Percentiles rank a stretch among this genome's conserved stretches.
Evolutionary conservation across 2,797 vertebrate species (phyloP).

Genomic region (Artibeus jamaicensis): DNA sequence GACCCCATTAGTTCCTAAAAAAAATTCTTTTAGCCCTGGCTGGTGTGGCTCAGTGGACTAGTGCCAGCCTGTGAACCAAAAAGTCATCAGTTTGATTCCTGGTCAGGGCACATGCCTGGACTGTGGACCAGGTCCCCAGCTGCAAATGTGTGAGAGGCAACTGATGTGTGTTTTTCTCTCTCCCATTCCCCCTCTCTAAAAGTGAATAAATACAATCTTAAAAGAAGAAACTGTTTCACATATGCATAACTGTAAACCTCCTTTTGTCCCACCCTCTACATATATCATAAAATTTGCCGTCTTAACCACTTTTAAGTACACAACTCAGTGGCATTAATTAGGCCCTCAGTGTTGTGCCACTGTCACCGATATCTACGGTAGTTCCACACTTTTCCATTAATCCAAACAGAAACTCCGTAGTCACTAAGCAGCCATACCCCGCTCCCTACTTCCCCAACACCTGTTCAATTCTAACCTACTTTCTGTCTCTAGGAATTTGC

Average conservation of each 20-base stretch:
- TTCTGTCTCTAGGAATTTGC: not conserved
- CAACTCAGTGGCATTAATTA: not conserved
- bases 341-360: not conserved
- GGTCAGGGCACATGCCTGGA: too few relatives aligned
- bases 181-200: too few relatives aligned
- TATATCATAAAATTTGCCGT: not conserved
- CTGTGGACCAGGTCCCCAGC: too few relatives aligned
- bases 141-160: too few relatives aligned
- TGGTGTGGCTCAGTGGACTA: not conserved
- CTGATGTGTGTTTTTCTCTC: too few relatives aligned
- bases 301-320: not conserved
- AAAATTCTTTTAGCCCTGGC: too few relatives aligned
- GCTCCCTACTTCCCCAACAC: not conserved
- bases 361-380: not conserved
- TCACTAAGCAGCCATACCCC: not conserved
- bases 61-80: not conserved
- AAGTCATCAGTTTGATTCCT: too few relatives aligned
- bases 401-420: not conserved
- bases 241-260: not conserved
- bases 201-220: too few relatives aligned
- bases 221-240: too few relatives aligned
- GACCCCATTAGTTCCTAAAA: not conserved
- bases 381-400: not conserved
- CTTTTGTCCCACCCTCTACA: not conserved
- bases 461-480: not conserved